Conservation (phyloP, 2,888 invertebrate genomes). For the Halictus ligatus region DNA sequence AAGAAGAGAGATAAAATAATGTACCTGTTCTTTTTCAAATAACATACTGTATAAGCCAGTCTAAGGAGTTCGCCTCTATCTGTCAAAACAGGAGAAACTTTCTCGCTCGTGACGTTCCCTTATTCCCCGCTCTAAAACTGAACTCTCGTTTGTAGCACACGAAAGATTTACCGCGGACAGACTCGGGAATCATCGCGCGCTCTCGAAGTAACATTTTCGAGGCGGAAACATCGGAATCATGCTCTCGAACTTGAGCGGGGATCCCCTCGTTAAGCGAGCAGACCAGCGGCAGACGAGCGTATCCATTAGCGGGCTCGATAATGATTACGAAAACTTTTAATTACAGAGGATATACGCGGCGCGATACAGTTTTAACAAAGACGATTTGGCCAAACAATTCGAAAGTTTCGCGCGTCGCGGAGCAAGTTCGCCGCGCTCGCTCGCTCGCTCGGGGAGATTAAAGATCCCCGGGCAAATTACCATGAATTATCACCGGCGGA, state of each 20-base stretch:
- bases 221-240: background rate
- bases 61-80: no score
- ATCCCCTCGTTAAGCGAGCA: background rate
- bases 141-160: background rate
- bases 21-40: no score
- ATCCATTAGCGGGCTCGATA: background rate
- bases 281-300: background rate
- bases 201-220: background rate
- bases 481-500: background rate
- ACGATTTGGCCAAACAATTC: background rate
- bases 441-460: background rate
- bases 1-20: no score
- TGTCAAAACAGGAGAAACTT: no score
- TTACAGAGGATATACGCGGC: background rate
- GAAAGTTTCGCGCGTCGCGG: background rate
- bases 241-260: background rate
- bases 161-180: background rate
- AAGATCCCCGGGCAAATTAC: conserved; percentile 7
- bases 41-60: no score
- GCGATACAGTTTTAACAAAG: background rate
- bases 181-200: background rate
- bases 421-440: background rate
- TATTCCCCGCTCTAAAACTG: no score
- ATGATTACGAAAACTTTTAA: background rate
- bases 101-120: no score